Base-by-base conservation (phyloP, 2,888 invertebrate species). In the Thymelicus acteon region DNA sequence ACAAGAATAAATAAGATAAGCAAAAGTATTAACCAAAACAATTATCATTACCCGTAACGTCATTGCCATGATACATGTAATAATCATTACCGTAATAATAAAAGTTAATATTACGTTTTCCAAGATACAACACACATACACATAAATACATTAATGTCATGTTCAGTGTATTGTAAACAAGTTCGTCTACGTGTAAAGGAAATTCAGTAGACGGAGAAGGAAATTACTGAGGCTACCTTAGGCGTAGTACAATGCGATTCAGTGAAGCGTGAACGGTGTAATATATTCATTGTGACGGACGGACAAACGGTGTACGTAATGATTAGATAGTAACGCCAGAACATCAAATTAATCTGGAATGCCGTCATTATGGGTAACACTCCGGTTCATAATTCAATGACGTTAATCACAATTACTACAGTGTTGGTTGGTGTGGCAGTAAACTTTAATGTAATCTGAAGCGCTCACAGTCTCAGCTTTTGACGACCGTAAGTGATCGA, bases 251-350 rank as follows among this genome's bases (percentile, higher is more conserved):
- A 48, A 61, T 48, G 61, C 47, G 7, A 15, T 7, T n/a, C 24
- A 24, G 47, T 61, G 61, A 47, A n/a, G 24, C 61, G 61, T 54
- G 24, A 47, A 47, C 47, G 54, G 24, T 44, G 24, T 47, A 61
- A 61, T 61, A 61, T 47, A 61, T 61, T 61, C 47, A 61, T 47
- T 47, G 61, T 47, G 61, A 61, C 15, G 61, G 61, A 61, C 61
- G 13, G 61, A 61, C 47, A 8, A 24, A 61, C 24, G 8, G 44
- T 40, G n/a, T 7, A 37, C 39, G 15, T 52, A 19, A 19, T 52
- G 49, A 31, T 31, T 31, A 31, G 31, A 19, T 12, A 24, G 12
- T 5, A 24, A 8, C 24, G 54, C 6, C 52, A 19, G 10, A 47
- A n/a, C 48, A 15, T 15, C 8, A 54, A 12, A 24, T 6, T 52